phyloP scores from a whole-genome alignment of 2,797 vertebrate species.

The Poeciliopsis gracilis region DNA sequence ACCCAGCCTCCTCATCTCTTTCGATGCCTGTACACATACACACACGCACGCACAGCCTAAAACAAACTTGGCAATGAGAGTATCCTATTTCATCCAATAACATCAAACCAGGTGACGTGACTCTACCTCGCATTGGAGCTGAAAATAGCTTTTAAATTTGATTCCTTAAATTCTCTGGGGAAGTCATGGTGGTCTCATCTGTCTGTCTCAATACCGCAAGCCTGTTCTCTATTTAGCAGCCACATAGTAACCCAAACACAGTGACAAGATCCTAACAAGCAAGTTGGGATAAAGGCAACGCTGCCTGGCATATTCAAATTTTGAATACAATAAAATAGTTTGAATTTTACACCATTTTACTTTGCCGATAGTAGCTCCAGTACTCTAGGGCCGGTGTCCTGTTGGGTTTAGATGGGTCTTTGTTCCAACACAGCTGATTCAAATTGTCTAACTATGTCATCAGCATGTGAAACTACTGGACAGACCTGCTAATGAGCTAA shows the following conservation, averaged over 20 bases:
- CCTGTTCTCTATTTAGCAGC: slow-evolving; percentile 39
- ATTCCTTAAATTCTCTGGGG: slow-evolving; percentile 68
- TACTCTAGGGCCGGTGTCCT: neutral
- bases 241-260: slow-evolving; percentile 38
- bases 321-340: neutral
- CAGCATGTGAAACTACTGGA: neutral
- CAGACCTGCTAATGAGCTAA: neutral
- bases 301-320: neutral
- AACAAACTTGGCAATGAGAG: slow-evolving; percentile 38
- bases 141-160: slow-evolving; percentile 74
- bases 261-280: slow-evolving; percentile 24
- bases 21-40: neutral
- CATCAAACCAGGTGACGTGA: slow-evolving; percentile 63
- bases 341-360: neutral
- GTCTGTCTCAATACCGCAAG: slow-evolving; percentile 51
- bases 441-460: neutral
- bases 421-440: neutral
- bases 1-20: slow-evolving; percentile 8
- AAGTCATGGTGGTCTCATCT: slow-evolving; percentile 59
- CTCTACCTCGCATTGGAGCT: slow-evolving; percentile 62
- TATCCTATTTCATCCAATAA: slow-evolving; percentile 67
- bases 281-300: slow-evolving; percentile 4
- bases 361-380: neutral
- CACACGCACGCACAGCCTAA: slow-evolving; percentile 4
- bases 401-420: neutral